Evolutionary conservation across 2,797 vertebrate genomes (phyloP).

Genomic region (Hoplostethus atlanticus): DNA sequence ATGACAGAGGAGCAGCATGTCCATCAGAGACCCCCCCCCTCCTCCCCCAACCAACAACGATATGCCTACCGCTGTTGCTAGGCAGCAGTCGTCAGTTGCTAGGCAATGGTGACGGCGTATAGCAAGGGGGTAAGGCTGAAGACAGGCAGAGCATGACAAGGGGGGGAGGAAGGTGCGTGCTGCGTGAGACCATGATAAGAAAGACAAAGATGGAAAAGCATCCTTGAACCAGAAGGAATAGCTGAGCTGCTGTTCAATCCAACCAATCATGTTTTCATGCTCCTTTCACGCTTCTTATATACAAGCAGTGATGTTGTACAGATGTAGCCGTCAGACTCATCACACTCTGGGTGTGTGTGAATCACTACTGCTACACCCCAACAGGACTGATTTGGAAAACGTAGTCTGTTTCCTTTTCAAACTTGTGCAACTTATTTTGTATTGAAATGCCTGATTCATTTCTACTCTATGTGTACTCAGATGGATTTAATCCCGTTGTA

Average conservation of each 20-base stretch:
- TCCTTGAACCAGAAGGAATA: neutral
- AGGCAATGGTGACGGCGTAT: constrained; percentile 61
- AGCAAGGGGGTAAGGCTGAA: constrained; percentile 41
- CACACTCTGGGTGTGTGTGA: no score
- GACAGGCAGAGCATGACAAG: constrained; percentile 39
- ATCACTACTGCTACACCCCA: no score
- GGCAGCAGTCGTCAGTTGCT: constrained; percentile 78
- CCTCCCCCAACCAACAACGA: constrained; percentile 24
- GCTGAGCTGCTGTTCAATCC: neutral
- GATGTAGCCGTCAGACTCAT: no score
- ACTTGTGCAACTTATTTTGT: no score
- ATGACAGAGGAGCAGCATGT: constrained; percentile 26
- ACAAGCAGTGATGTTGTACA: no score
- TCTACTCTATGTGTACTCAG: no score
- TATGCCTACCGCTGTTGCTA: constrained; percentile 71
- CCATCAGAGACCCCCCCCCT: neutral
- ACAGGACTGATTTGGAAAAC: no score
- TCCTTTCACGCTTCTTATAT: no score
- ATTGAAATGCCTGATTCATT: no score
- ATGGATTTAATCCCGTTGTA: no score
- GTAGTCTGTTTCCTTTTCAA: no score
- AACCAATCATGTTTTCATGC: no score
- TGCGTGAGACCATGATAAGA: neutral
- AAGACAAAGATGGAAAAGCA: neutral
- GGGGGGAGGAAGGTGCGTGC: constrained; percentile 16